Conservation (phyloP, 2,888 invertebrate genomes). For the Morpho achilles region DNA sequence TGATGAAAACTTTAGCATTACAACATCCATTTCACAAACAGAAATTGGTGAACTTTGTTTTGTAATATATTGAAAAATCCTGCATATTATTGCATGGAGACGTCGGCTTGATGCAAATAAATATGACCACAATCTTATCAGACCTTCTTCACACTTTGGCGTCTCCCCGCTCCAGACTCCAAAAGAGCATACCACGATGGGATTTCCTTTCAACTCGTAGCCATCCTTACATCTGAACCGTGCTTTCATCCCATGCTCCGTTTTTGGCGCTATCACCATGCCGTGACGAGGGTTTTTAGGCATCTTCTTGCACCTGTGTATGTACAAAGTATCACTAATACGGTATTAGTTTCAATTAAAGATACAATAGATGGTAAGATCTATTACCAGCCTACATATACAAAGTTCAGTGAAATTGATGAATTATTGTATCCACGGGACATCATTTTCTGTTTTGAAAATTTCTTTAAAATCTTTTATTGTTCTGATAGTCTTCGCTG, state of each 20-base stretch:
- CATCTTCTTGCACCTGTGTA: slow-evolving; percentile 86
- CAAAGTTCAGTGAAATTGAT: neutral
- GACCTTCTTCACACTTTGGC: slow-evolving; percentile 91
- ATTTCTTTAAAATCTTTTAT: no score
- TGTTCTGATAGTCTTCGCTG: neutral
- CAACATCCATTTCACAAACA: no score
- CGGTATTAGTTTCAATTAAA: no score
- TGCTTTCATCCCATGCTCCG: slow-evolving; percentile 98
- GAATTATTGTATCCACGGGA: neutral
- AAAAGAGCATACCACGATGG: slow-evolving; percentile 92
- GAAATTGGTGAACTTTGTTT: no score
- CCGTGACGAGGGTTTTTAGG: slow-evolving; percentile 94
- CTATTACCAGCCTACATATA: neutral
- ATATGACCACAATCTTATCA: neutral
- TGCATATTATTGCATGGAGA: no score
- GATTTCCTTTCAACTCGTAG: slow-evolving; percentile 87
- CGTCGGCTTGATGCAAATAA: no score
- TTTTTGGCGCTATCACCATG: slow-evolving; percentile 97
- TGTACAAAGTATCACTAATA: no score
- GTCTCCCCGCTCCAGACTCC: slow-evolving; percentile 96
- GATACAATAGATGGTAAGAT: no score
- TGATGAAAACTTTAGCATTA: no score
- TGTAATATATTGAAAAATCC: no score
- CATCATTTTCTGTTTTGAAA: no score
- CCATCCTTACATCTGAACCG: slow-evolving; percentile 96